phyloP scores from a whole-genome alignment of 2,113 vertebrate genomes.

The Harpagus bidentatus region DNA sequence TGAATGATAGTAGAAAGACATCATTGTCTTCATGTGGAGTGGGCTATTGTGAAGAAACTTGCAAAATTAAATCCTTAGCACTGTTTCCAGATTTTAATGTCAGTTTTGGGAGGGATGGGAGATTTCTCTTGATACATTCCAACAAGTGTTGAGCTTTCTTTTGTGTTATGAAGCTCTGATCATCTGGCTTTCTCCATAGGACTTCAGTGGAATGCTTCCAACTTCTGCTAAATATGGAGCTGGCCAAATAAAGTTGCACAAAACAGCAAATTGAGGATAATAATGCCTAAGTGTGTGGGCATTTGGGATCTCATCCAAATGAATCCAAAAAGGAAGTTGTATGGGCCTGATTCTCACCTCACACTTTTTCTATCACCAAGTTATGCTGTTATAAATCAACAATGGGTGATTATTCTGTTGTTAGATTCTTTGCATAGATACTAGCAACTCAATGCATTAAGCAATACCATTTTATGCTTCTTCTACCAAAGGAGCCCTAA shows the following conservation, averaged over 20 bases:
- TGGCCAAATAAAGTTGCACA: background rate
- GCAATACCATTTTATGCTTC: background rate
- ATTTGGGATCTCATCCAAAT: background rate
- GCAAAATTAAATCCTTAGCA: slow-evolving; percentile 2
- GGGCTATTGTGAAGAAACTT: background rate
- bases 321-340: background rate
- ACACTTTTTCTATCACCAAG: background rate
- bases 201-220: background rate
- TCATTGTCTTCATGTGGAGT: background rate
- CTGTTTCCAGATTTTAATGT: background rate
- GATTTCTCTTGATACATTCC: background rate
- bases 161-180: background rate
- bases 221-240: background rate
- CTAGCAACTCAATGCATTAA: background rate
- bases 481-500: background rate
- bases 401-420: background rate
- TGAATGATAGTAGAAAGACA: background rate
- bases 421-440: background rate
- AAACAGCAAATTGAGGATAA: background rate
- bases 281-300: background rate
- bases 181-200: background rate
- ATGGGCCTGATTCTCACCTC: background rate
- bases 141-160: background rate
- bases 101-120: background rate
- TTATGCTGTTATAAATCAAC: background rate